A percentile compares a stretch with the other conserved stretches of the same genome.
These are phyloP conservation scores for Hemibagrus guttatus DNA, from an alignment of 2,797 vertebrate species.

Conservation along the genomic window DNA sequence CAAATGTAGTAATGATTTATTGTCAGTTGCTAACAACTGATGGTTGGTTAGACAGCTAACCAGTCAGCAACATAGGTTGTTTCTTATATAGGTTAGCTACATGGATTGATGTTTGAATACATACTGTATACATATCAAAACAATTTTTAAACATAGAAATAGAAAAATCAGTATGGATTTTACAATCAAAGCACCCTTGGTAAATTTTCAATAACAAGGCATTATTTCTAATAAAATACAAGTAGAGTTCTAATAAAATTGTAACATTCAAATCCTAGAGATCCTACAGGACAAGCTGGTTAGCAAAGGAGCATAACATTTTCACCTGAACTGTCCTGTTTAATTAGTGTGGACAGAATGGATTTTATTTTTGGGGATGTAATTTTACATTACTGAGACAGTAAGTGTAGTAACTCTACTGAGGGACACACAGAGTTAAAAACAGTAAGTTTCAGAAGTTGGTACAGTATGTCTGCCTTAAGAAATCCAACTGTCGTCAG, in stretches of 20 bases:
- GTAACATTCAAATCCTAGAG: too few species aligned
- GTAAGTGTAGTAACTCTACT: neutral
- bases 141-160: neutral
- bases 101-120: neutral
- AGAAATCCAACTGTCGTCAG: neutral
- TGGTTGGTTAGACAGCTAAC: neutral
- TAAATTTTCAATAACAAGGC: too few species aligned
- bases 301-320: too few species aligned
- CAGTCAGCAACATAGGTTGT: neutral
- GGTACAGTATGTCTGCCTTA: neutral
- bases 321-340: too few species aligned
- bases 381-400: neutral
- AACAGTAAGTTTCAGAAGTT: too few species aligned
- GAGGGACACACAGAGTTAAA: neutral
- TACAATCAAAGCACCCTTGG: too few species aligned
- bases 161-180: neutral
- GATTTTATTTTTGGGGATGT: neutral
- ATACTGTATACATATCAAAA: neutral
- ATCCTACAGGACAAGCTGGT: too few species aligned
- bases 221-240: too few species aligned
- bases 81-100: neutral
- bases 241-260: too few species aligned
- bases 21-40: neutral
- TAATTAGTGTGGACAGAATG: neutral
- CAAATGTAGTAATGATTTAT: neutral